Conservation (phyloP, 2,888 invertebrate species). For the Zygothrica quintamaculata region DNA sequence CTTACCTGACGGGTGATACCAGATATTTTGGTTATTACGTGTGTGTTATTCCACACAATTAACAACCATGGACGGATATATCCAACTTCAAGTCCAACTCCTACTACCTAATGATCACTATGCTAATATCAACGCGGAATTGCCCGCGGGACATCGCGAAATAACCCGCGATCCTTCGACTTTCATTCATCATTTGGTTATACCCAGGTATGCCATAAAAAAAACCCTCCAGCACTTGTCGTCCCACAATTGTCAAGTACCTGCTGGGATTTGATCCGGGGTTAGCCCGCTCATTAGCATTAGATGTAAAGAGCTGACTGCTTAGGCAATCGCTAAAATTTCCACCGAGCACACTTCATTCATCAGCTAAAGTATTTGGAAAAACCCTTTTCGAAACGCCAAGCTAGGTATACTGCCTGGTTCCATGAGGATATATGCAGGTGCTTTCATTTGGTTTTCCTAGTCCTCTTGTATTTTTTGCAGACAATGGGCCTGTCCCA, state of each 20-base stretch:
- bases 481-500: slow-evolving; percentile 75
- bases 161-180: slow-evolving; percentile 48
- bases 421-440: slow-evolving; percentile 67
- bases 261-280: slow-evolving; percentile 43
- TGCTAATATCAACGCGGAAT: slow-evolving; percentile 55
- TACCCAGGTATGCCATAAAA: slow-evolving; percentile 34
- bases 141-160: slow-evolving; percentile 54
- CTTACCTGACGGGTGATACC: slow-evolving; percentile 65
- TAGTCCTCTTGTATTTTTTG: slow-evolving; percentile 35
- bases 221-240: slow-evolving; percentile 65
- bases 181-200: slow-evolving; percentile 69
- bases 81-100: slow-evolving; percentile 33
- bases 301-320: slow-evolving; percentile 21
- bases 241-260: slow-evolving; percentile 43
- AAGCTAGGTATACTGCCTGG: slow-evolving; percentile 1
- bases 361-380: slow-evolving; percentile 35
- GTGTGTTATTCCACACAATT: slow-evolving; percentile 76
- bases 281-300: slow-evolving; percentile 72
- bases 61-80: slow-evolving; percentile 42
- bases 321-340: slow-evolving; percentile 38
- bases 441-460: slow-evolving; percentile 48
- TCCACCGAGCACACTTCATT: slow-evolving; percentile 57
- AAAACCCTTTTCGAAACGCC: slow-evolving; percentile 56
- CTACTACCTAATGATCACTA: slow-evolving; percentile 64
- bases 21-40: slow-evolving; percentile 70